These are phyloP conservation scores for Pomatorhinus ruficollis DNA, from an alignment of 2,113 vertebrate genomes.

Conservation along the genomic window DNA sequence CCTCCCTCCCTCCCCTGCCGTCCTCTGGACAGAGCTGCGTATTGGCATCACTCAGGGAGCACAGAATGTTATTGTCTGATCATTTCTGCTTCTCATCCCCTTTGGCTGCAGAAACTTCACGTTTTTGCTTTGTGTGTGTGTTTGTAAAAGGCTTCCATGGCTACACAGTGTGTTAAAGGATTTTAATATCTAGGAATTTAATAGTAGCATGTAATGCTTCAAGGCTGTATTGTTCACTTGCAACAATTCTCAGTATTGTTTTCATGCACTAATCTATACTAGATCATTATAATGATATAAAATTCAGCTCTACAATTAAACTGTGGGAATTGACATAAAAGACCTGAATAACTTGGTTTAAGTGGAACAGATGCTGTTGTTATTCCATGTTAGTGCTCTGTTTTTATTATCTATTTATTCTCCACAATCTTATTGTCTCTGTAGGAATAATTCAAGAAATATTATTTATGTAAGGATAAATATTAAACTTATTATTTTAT, in stretches of 20 bases:
- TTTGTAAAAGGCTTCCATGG: slow-evolving; percentile 55
- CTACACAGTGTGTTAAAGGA: slow-evolving; percentile 46
- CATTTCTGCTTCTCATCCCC: slow-evolving; percentile 53
- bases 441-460: slow-evolving; percentile 25
- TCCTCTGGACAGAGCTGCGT: slow-evolving; percentile 38
- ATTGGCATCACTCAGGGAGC: slow-evolving; percentile 33
- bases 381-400: slow-evolving; percentile 29
- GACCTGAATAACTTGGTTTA: slow-evolving; percentile 55
- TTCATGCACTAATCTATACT: slow-evolving; percentile 52
- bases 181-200: slow-evolving; percentile 69
- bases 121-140: slow-evolving; percentile 40
- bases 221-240: slow-evolving; percentile 63
- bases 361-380: slow-evolving; percentile 64
- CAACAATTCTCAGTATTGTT: slow-evolving; percentile 64
- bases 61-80: slow-evolving; percentile 51
- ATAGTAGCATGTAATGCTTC: slow-evolving; percentile 38
- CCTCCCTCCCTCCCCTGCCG: background rate
- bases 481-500: slow-evolving; percentile 3
- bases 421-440: background rate
- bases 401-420: slow-evolving; percentile 49
- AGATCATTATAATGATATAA: slow-evolving; percentile 56
- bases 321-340: slow-evolving; percentile 63
- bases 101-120: slow-evolving; percentile 53
- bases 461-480: slow-evolving; percentile 32
- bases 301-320: slow-evolving; percentile 60